Conservation (phyloP, 2,797 vertebrate species). For the Allenopithecus nigroviridis region DNA sequence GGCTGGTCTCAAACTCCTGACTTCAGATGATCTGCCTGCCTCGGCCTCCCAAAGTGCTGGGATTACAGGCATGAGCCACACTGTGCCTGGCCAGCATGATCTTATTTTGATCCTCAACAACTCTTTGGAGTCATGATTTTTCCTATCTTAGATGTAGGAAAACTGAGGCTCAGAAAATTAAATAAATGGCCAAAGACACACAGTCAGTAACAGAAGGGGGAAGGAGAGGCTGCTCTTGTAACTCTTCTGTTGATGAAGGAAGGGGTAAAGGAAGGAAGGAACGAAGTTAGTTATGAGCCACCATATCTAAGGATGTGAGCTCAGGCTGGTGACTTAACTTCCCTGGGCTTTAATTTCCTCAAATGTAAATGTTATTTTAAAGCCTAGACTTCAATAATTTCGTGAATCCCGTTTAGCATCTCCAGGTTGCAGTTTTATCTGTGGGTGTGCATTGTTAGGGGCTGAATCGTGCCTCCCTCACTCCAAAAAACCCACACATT, state of each 20-base stretch:
- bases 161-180: background rate
- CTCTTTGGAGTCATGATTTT: background rate
- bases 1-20: background rate
- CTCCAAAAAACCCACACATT: background rate
- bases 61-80: background rate
- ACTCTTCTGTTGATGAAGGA: background rate
- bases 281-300: background rate
- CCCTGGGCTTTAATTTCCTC: background rate
- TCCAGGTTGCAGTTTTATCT: background rate
- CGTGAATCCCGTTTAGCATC: background rate
- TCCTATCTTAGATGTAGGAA: background rate
- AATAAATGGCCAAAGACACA: background rate
- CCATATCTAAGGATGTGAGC: background rate
- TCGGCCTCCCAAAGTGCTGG: background rate
- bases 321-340: background rate
- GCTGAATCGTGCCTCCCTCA: background rate
- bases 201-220: background rate
- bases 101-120: background rate
- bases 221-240: background rate
- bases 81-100: background rate
- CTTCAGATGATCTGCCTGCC: background rate
- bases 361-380: background rate
- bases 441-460: rapidly evolving
- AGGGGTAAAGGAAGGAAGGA: background rate
- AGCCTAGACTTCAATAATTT: background rate